Conservation (phyloP, 2,888 invertebrate species). For the Trypoxylon attenuatum region DNA sequence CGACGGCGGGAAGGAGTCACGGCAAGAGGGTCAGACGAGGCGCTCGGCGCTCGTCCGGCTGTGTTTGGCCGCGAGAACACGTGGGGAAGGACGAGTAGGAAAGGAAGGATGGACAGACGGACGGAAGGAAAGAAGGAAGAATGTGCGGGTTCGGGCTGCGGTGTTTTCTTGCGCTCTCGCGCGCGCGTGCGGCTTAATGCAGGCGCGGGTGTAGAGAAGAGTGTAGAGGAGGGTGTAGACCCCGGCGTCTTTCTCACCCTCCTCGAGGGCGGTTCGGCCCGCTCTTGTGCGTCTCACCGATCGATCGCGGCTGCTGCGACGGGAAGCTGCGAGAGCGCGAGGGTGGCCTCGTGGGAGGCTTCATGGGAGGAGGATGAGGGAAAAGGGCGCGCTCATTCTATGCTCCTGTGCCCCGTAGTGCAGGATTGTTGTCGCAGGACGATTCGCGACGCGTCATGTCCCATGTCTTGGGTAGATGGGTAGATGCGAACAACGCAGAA, state of each 20-base stretch:
- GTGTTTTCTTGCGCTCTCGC: too few relatives aligned
- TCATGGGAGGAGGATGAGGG: background rate
- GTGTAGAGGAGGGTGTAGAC: too few relatives aligned
- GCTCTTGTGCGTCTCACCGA: background rate
- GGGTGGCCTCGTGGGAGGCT: background rate
- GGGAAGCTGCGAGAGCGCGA: background rate
- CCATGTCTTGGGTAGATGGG: too few relatives aligned
- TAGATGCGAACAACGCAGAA: too few relatives aligned
- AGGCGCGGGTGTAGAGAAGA: too few relatives aligned
- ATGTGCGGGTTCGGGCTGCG: too few relatives aligned
- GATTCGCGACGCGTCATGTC: too few relatives aligned
- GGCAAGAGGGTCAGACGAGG: background rate
- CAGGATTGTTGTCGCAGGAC: too few relatives aligned
- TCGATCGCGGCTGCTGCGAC: conserved; percentile 1
- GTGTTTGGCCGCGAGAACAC: background rate
- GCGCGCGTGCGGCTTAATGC: too few relatives aligned
- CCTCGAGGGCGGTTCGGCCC: background rate
- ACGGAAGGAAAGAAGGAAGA: conserved; percentile 8
- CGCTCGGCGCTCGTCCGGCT: background rate
- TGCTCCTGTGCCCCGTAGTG: too few relatives aligned
- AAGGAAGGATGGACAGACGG: background rate
- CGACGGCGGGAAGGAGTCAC: background rate
- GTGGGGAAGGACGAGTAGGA: background rate
- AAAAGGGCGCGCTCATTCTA: too few relatives aligned
- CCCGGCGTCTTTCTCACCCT: background rate